Base-by-base conservation (phyloP, 1,140 invertebrate genomes). In the Ctenoplectra terminalis region DNA sequence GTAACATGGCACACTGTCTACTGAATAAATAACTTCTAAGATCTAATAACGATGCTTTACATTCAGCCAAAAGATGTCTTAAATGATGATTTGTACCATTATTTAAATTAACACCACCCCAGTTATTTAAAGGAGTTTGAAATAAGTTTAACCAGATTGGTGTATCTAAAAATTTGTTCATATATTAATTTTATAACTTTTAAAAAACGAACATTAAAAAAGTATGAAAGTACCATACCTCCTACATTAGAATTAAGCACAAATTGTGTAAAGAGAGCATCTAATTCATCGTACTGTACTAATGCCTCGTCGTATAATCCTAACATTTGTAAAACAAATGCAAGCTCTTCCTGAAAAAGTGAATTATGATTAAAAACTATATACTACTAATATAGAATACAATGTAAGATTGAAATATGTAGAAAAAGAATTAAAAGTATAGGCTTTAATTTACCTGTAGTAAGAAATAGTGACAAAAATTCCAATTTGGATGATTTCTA, bases 231-330 rank as follows among this genome's bases (percentile, higher is more conserved):
- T 52, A 54, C 34, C 88, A 91, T 93, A 97, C 96, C 96, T 90
- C 97, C 97, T 83, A 97, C 95, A 91, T 97, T 96, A 61, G 97
- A 98, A 94, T 99, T 99, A 76, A 98, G 95, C 54, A 99, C 96
- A 94, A 99, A 99, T 94, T 99, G 98, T 17, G 98, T 98, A 93
- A 99, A 99, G 67, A 99, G 95, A 72, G 98, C 98, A 95, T 99
- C 98, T 86, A 99, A 94, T 94, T 99, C 98, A 94, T 99, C 98
- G 94, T 99, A 99, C 90, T 99, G 98, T 64, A 99, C 97, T 79
- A 99, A 94, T 37, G 98, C 98, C 94, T 99, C 98, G 88, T 99
- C 98, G 92, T 97, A 96, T 66, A 99, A 94, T 77, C 98, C 98
- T 81, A 99, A 93, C 96, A 99, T 98, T 95, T 99, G 97, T 86